Evolutionary conservation across 2,888 invertebrate genomes (phyloP).

Genomic region (Dasysyrphus tricinctus): DNA sequence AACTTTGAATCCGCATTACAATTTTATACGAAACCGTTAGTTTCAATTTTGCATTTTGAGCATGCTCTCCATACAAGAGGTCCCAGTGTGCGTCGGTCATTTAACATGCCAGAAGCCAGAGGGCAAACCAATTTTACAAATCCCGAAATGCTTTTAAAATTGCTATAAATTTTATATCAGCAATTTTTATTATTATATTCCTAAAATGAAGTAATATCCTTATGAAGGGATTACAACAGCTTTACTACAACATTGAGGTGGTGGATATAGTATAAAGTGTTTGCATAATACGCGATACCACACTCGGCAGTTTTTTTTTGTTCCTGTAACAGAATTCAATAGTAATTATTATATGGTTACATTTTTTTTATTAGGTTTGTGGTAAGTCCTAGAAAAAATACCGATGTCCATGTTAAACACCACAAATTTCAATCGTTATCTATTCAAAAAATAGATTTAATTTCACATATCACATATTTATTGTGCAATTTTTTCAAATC

Average conservation of each 20-base stretch:
- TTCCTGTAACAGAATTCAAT: not conserved
- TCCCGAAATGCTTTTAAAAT: conserved; percentile 62
- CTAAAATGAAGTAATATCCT: conserved; percentile 21
- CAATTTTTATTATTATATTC: conserved; percentile 39
- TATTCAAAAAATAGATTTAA: not conserved
- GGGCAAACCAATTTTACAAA: conserved; percentile 47
- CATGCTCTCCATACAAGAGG: no score
- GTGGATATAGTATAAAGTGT: not conserved
- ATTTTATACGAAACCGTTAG: no score
- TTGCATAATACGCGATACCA: not conserved
- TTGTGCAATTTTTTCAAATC: not conserved
- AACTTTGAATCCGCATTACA: no score
- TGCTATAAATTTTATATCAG: conserved; percentile 52
- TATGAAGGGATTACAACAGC: not conserved
- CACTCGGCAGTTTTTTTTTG: not conserved
- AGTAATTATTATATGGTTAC: conserved; percentile 6
- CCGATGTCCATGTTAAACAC: not conserved
- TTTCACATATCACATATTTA: not conserved
- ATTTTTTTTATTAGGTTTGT: conserved; percentile 1
- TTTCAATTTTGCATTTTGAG: no score
- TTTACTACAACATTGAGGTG: not conserved
- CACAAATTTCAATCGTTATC: not conserved
- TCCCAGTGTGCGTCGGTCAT: no score
- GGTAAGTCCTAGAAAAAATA: not conserved
- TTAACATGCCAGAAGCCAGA: conserved; percentile 11